Evolutionary conservation across 2,113 vertebrate genomes (phyloP), one percentile per base, ranked within the genome.

Genomic region (Plectropomus leopardus): DNA sequence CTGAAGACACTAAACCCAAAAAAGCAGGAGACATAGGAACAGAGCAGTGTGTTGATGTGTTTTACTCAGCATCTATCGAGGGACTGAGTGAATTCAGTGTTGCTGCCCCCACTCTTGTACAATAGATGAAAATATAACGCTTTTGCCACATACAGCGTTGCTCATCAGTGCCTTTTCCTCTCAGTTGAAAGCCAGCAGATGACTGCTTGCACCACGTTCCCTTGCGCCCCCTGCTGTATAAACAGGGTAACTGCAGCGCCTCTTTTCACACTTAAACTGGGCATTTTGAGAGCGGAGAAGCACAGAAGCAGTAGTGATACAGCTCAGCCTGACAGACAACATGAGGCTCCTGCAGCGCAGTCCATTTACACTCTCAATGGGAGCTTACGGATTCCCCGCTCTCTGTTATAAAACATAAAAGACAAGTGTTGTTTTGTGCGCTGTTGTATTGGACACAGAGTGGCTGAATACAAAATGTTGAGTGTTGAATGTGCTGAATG

Each of bases 161-260:
- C 50, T 48, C 50, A 76, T 85, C 67, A 57, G 65, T 66, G 82
- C 76, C 42, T 72, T 82, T 75, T 34, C 47, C 34, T 63, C 21
- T 42, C 45, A 30, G n/a, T n/a, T n/a, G n/a, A n/a, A n/a, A n/a
- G 77, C 71, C 75, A 69, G 1, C 60, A 53, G 14, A 73, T 64
- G 40, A 48, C 40, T 48, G 47, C 23, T 61, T 58, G 51, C 28
- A 75, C 30, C 23, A 28, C 6, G 5, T 80, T 85, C 71, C 88
- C 36, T 80, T 92, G 90, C 85, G 45, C 92, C 93, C 74, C 84
- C 94, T 95, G 86, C 86, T 90, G 93, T 59, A 87, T 55, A 16
- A 78, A 76, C 11, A 2, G 19, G 61, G 87, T 53, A 58, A 84
- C 84, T 85, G 83, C 90, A 82, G 44, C 7, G 3, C 1, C 11